phyloP scores from a whole-genome alignment of 1,140 invertebrate species.

The Aphelenchoides fujianensis region DNA sequence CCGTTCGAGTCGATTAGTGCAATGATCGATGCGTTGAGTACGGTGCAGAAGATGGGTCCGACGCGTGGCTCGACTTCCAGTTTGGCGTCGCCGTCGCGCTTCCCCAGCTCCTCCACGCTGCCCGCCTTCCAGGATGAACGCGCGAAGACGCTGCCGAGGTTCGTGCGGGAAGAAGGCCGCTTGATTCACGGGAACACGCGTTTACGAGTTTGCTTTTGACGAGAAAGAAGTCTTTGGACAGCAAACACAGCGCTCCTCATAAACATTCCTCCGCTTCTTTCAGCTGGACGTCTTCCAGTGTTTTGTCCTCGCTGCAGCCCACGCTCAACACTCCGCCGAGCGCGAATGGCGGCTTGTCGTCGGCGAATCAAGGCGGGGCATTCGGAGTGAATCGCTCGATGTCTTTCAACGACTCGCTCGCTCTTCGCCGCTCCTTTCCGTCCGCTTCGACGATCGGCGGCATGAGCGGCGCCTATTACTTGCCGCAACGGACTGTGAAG shows the following conservation, averaged over 20 bases:
- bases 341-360: background rate
- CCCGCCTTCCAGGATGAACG: constrained; percentile 1
- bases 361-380: background rate
- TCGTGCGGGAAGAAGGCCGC: background rate
- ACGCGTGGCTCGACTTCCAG: background rate
- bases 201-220: background rate
- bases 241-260: background rate
- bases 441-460: background rate
- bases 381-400: constrained; percentile 27
- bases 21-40: constrained; percentile 35
- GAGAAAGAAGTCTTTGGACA: background rate
- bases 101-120: constrained; percentile 24
- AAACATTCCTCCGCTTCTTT: background rate
- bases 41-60: constrained; percentile 27
- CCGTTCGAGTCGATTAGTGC: constrained; percentile 29
- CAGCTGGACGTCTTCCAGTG: constrained; percentile 3
- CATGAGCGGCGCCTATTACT: background rate
- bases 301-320: background rate
- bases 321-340: background rate
- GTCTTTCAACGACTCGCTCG: constrained; percentile 28
- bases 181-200: background rate
- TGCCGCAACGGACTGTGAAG: constrained; percentile 1
- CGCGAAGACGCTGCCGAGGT: constrained; percentile 11
- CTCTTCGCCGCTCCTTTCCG: constrained; percentile 1
- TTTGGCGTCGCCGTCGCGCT: constrained; percentile 16